Percentiles rank a stretch among this genome's conserved stretches.
phyloP scores from a whole-genome alignment of 2,797 vertebrate genomes.

The Gadopsis bispinosus region DNA sequence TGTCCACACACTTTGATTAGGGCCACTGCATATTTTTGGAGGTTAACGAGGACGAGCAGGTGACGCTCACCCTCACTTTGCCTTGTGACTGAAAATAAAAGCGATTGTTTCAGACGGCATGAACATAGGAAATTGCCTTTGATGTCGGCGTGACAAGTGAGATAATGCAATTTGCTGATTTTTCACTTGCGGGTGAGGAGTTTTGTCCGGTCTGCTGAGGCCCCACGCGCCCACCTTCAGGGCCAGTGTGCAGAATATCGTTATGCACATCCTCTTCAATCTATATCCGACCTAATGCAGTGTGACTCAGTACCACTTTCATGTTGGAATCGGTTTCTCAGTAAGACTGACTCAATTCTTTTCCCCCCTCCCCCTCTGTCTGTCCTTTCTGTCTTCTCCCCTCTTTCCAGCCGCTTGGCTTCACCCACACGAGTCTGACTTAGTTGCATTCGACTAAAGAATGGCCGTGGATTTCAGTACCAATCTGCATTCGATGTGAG shows the following conservation, averaged over 20 bases:
- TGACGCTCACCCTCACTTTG: conserved; percentile 28
- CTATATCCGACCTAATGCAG: conserved; percentile 55
- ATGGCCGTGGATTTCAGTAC: conserved; percentile 30
- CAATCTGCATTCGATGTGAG: conserved; percentile 40
- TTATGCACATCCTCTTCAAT: conserved; percentile 53
- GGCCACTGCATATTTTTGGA: not conserved
- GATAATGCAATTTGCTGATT: conserved; percentile 60
- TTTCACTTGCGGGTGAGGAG: conserved; percentile 55
- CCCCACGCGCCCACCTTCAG: conserved; percentile 31
- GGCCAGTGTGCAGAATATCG: conserved; percentile 51
- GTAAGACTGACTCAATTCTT: conserved; percentile 49
- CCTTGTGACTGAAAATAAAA: conserved; percentile 48
- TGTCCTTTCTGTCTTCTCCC: conserved; percentile 36
- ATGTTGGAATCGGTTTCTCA: conserved; percentile 72
- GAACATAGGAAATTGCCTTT: conserved; percentile 62
- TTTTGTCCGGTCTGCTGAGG: conserved; percentile 52
- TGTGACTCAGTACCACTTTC: conserved; percentile 72
- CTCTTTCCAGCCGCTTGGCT: conserved; percentile 47
- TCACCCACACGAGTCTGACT: conserved; percentile 23
- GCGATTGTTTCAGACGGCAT: conserved; percentile 41
- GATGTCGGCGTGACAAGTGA: conserved; percentile 62
- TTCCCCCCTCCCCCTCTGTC: not conserved
- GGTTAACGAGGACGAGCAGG: conserved; percentile 20
- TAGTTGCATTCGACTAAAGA: conserved; percentile 14
- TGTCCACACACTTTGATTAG: not conserved